A percentile compares a stretch with the other conserved stretches of the same genome.
These are phyloP conservation scores for Troides oblongomaculatus DNA, from an alignment of 2,888 invertebrate genomes.

Conservation along the genomic window DNA sequence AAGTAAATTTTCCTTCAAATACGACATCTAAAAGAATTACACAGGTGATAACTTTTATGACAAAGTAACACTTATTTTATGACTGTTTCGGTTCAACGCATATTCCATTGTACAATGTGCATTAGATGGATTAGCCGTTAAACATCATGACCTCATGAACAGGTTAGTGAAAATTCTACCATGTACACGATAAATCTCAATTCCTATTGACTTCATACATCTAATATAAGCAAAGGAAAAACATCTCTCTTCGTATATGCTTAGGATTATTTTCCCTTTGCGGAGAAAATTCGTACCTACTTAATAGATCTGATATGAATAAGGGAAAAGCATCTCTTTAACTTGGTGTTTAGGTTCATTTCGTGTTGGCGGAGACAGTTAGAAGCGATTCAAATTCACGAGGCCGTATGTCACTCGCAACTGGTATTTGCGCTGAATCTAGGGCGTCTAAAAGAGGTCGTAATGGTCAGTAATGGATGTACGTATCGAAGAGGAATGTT, in stretches of 20 bases:
- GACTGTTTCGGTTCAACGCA: neutral
- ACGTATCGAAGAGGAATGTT: neutral
- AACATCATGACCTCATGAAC: neutral
- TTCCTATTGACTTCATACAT: no score
- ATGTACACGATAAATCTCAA: neutral
- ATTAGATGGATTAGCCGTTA: conserved; percentile 17
- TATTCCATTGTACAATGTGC: conserved; percentile 5
- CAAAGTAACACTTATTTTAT: conserved; percentile 9
- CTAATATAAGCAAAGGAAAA: no score
- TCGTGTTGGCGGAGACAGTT: no score
- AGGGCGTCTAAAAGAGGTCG: conserved; percentile 23
- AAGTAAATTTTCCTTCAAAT: no score
- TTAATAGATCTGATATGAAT: no score
- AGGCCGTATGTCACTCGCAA: conserved; percentile 13
- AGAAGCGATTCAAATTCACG: neutral
- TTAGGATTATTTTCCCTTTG: no score
- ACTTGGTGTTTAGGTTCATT: no score
- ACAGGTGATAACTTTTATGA: no score
- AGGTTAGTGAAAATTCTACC: neutral
- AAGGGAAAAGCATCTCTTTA: no score
- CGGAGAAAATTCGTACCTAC: no score
- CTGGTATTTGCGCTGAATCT: conserved; percentile 22
- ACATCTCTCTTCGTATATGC: no score
- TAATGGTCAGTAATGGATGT: conserved; percentile 17
- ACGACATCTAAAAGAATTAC: no score